A percentile compares a stretch with the other conserved stretches of the same genome.
Conservation (phyloP, 1,140 invertebrate genomes). For the Lepidostoma basale region DNA sequence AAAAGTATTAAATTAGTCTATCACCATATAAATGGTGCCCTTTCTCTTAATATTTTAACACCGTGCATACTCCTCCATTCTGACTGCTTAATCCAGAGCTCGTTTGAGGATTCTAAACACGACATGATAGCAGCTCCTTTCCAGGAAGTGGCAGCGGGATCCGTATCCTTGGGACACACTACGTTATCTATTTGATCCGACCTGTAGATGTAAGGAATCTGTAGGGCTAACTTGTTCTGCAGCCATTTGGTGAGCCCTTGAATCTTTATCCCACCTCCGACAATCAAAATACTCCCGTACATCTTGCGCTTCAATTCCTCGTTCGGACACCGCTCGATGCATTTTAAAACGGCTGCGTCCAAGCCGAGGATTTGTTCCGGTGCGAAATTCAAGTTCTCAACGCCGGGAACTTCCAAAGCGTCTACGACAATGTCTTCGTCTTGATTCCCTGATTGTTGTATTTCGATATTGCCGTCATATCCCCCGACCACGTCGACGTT, state of each 20-base stretch:
- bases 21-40: constrained; percentile 82
- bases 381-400: constrained; percentile 68
- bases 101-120: constrained; percentile 89
- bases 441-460: constrained; percentile 54
- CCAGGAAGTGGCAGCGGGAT: constrained; percentile 88
- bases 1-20: too few relatives aligned
- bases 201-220: constrained; percentile 80
- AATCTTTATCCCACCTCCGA: constrained; percentile 90
- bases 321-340: constrained; percentile 86
- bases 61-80: constrained; percentile 87
- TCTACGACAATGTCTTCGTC: constrained; percentile 85
- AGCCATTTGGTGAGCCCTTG: constrained; percentile 87
- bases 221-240: constrained; percentile 82
- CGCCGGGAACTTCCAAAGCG: constrained; percentile 67
- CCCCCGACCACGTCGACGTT: constrained; percentile 68
- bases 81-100: constrained; percentile 85
- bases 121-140: constrained; percentile 94
- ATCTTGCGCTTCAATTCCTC: constrained; percentile 94
- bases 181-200: constrained; percentile 84
- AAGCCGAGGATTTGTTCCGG: constrained; percentile 83
- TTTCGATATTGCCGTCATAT: constrained; percentile 63
- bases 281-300: constrained; percentile 91
- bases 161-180: constrained; percentile 86
- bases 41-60: constrained; percentile 85
- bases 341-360: constrained; percentile 89